Conservation (phyloP, 2,113 vertebrate genomes). For the Piprites chloris region DNA sequence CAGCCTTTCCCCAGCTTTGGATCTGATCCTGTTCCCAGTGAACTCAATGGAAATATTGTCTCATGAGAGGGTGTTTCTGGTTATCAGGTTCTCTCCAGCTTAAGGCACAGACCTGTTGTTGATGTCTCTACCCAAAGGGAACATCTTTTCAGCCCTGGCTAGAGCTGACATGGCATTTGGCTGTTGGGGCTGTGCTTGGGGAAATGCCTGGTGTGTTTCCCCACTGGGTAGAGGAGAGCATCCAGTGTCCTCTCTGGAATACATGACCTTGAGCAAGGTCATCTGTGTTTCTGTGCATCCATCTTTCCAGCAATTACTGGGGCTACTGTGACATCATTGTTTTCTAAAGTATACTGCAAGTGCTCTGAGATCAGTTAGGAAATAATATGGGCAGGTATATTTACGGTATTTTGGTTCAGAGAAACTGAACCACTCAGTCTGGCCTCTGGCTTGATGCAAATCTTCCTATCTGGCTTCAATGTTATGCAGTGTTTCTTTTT, state of each 20-base stretch:
- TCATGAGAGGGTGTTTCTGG: background rate
- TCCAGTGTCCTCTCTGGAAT: background rate
- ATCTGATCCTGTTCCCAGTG: background rate
- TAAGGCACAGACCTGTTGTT: background rate
- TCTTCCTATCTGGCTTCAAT: background rate
- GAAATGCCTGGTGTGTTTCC: background rate
- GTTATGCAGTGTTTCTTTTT: background rate
- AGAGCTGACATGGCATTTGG: background rate
- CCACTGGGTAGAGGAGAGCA: background rate
- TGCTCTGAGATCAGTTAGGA: background rate
- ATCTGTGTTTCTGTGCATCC: background rate
- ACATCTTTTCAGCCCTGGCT: background rate
- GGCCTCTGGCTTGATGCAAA: background rate
- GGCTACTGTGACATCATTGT: rapidly evolving
- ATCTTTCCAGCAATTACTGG: rapidly evolving
- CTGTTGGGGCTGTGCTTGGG: background rate
- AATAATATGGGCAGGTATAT: background rate
- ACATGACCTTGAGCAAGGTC: background rate
- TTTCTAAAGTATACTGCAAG: background rate
- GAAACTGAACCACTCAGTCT: background rate
- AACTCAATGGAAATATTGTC: background rate
- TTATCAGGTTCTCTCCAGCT: background rate
- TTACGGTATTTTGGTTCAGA: background rate
- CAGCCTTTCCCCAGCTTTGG: background rate
- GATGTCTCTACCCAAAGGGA: background rate